These are phyloP conservation scores for Naso thynnoides DNA, from an alignment of 2,797 vertebrate species.

Conservation along the genomic window DNA sequence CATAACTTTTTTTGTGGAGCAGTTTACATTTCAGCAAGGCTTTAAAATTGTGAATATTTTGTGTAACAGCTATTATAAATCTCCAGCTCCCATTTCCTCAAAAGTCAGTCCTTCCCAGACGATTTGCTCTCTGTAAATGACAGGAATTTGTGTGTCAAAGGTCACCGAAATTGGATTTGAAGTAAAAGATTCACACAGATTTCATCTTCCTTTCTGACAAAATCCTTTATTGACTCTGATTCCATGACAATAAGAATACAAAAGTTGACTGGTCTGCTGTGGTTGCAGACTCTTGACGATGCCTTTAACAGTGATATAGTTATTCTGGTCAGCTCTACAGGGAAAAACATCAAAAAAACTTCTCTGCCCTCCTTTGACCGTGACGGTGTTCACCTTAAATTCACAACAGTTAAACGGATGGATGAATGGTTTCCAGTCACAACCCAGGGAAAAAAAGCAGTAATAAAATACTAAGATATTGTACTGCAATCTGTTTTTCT, in stretches of 20 bases:
- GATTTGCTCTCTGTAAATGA: background rate
- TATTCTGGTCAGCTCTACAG: background rate
- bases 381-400: background rate
- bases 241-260: too few relatives aligned
- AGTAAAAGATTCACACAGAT: background rate
- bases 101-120: background rate
- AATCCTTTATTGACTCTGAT: background rate
- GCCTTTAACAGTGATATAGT: background rate
- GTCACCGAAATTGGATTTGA: background rate
- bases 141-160: background rate
- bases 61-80: background rate
- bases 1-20: background rate
- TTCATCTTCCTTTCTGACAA: background rate
- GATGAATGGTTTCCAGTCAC: background rate
- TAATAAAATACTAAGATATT: too few relatives aligned
- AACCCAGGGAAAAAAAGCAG: background rate
- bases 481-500: too few relatives aligned
- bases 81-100: too few relatives aligned
- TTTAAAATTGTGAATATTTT: background rate
- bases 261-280: too few relatives aligned
- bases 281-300: too few relatives aligned
- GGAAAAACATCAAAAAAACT: background rate
- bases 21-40: too few relatives aligned
- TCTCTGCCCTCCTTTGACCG: too few relatives aligned
- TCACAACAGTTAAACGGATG: background rate